Percentiles rank a stretch among this genome's conserved stretches.
Conservation (phyloP, 1,140 invertebrate species). For the Carposina sasakii region DNA sequence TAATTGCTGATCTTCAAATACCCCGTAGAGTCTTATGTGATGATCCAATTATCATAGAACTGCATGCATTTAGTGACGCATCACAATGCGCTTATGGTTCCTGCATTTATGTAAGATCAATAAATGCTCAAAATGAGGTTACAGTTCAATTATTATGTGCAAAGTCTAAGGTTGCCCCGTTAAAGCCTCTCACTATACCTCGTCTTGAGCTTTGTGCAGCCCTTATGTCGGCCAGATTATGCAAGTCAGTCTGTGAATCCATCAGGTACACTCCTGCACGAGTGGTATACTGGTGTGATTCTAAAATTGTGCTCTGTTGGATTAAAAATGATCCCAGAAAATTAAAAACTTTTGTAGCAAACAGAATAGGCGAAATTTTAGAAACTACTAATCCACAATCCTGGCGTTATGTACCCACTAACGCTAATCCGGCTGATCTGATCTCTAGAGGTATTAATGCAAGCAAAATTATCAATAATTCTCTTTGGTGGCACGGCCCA, state of each 20-base stretch:
- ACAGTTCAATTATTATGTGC: constrained; percentile 6
- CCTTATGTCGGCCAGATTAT: constrained; percentile 6
- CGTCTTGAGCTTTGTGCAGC: constrained; percentile 8
- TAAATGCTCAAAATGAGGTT: not conserved
- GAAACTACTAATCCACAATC: constrained; percentile 3
- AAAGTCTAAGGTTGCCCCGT: constrained; percentile 11
- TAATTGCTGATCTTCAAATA: constrained; percentile 3
- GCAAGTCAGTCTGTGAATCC: not conserved
- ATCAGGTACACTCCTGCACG: not conserved
- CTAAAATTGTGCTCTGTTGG: constrained; percentile 9
- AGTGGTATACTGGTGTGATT: constrained; percentile 10
- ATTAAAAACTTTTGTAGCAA: constrained; percentile 10
- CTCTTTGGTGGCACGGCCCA: not conserved
- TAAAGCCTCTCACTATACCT: constrained; percentile 13
- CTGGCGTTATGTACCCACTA: constrained; percentile 17
- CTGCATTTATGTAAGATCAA: constrained; percentile 2
- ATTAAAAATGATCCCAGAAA: constrained; percentile 2
- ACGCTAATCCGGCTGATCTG: not conserved
- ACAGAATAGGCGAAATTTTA: constrained; percentile 3
- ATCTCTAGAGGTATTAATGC: not conserved
- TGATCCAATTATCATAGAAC: not conserved
- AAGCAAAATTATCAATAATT: not conserved
- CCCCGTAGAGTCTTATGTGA: constrained; percentile 6
- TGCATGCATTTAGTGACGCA: constrained; percentile 9
- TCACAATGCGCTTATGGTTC: constrained; percentile 5